Conservation (phyloP, 2,888 invertebrate genomes). For the Octodonta nipae region DNA sequence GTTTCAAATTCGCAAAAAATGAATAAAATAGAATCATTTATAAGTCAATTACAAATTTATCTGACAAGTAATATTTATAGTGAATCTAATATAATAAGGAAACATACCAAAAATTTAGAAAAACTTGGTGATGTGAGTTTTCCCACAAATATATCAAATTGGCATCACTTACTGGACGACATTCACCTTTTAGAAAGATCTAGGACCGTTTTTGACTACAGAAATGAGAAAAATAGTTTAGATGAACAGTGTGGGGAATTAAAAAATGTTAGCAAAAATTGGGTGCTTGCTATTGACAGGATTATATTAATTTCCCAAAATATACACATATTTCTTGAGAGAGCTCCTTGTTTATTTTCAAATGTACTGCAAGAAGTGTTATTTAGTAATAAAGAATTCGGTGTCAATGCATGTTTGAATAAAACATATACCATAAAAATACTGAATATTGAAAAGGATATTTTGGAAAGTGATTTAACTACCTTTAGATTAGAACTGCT, state of each 20-base stretch:
- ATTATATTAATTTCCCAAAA: constrained; percentile 36
- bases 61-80: no score
- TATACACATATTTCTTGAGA: constrained; percentile 42
- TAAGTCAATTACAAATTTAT: no score
- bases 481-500: constrained; percentile 32
- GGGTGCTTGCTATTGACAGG: constrained; percentile 28
- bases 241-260: constrained; percentile 29
- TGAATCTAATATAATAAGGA: constrained; percentile 42
- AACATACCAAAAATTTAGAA: constrained; percentile 44
- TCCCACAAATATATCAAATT: constrained; percentile 42
- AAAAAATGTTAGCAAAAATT: constrained; percentile 18
- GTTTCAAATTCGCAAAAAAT: no score
- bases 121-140: constrained; percentile 53
- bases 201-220: constrained; percentile 20
- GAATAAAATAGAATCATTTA: no score
- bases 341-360: constrained; percentile 25
- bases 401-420: constrained; percentile 14
- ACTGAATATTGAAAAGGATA: constrained; percentile 17
- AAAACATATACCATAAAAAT: constrained; percentile 16
- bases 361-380: constrained; percentile 25
- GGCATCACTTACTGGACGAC: constrained; percentile 37
- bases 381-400: constrained; percentile 24
- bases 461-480: constrained; percentile 27
- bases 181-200: constrained; percentile 4
- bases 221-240: constrained; percentile 12